Base-by-base conservation (phyloP, 92 coral and sea anemone genomes). In the Epizoanthus scotinus region DNA sequence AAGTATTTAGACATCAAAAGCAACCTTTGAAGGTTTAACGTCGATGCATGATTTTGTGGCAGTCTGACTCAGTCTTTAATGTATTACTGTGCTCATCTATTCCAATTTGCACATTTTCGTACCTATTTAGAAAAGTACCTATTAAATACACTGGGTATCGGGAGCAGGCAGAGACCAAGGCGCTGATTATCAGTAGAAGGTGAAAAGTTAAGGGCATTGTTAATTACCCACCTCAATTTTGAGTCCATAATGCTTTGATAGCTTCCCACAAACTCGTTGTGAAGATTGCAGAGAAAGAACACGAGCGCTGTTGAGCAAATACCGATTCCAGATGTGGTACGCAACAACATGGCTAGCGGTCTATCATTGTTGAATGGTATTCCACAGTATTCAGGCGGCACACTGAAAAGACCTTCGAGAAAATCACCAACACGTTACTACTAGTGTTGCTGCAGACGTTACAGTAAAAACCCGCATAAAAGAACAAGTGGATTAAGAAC, bases 281-380 rank as follows among this genome's bases (percentile, higher is more conserved):
- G 84, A 21, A 87, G 61, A 20, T 77, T 78, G 1, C 87, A 87
- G 18, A 93, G 83, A 83, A 86, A 93, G 49, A 44, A 87, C 38
- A 80, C 63, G 19, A 93, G 86, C 26, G 88, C 72, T 3, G 85
- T 77, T 8, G 94, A 85, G 47, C 98, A 93, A 54, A 87, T 86
- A 27, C 98, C 94, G 56, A 67, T 82, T 22, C 98, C 94, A 15
- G 83, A 80, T 38, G 84, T 82, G 28, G 93, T 77, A 12, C 92
- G 94, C 2, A 93, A 87, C 25, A 91, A 79, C 98, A 93, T 91
- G 12, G 98, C 87, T 13, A 93, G 79, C 22, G 93, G 87, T 17
- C 91, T 79, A 61, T 71, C 73, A 65, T 81, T 72, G 44, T 77
- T 84, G 79, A 91, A 86, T 55, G 84, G 44, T 28, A 69, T 18